These are phyloP conservation scores for Tetanocera ferruginea DNA, from an alignment of 2,888 invertebrate species.

Conservation along the genomic window DNA sequence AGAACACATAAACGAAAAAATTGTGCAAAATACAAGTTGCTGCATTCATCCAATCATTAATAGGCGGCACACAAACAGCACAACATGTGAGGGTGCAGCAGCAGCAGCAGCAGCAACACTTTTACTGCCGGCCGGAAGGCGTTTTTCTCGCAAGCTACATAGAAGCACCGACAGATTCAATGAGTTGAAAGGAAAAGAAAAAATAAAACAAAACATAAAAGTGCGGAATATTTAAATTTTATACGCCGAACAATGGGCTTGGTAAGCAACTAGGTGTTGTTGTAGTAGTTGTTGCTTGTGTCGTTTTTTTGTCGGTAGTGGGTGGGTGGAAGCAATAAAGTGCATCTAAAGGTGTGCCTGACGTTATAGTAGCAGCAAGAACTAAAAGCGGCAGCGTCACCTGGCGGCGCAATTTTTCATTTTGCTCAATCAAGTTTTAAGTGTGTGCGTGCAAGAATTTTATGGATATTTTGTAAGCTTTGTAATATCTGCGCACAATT, in stretches of 20 bases:
- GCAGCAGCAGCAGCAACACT: constrained; percentile 1
- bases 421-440: background rate
- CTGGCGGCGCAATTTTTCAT: background rate
- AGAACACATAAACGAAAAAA: too few relatives aligned
- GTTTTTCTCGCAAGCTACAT: background rate
- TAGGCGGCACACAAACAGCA: too few relatives aligned
- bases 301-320: background rate
- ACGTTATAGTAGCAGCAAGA: background rate
- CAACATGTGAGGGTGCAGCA: constrained; percentile 12
- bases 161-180: constrained; percentile 4
- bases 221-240: constrained; percentile 19
- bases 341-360: background rate
- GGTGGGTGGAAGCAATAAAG: background rate
- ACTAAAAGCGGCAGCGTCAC: background rate
- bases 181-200: background rate
- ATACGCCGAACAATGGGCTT: constrained; percentile 26
- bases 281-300: background rate
- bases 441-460: background rate
- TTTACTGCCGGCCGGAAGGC: constrained; percentile 17
- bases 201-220: background rate
- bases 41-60: too few relatives aligned
- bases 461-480: background rate
- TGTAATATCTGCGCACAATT: background rate
- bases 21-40: too few relatives aligned
- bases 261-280: background rate